Evolutionary conservation across 2,113 vertebrate species (phyloP), one percentile per base, ranked within the genome.

Genomic region (Mirounga angustirostris): DNA sequence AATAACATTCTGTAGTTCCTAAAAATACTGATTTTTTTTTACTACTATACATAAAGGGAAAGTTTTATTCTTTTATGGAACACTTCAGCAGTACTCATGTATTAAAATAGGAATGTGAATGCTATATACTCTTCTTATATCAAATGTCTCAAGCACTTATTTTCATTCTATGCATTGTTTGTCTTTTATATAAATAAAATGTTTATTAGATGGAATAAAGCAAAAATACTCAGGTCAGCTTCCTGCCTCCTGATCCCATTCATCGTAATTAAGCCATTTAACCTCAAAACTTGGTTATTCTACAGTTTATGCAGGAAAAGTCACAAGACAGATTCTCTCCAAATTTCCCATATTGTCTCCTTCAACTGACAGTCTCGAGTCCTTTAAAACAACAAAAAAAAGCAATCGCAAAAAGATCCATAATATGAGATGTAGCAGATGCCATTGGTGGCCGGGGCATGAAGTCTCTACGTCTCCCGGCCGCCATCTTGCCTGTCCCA

Each of bases 51-150:
- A 54, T 97, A 99, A 98, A 98, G 94, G 97, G 92, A 98, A 97
- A 92, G 85, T 97, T 98, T 94, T 98, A 97, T 98, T 98, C 98
- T 98, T 97, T 96, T 97, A 97, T 93, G 96, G 97, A 98, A 97
- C 97, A 98, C 95, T 98, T 98, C 98, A 97, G 95, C 97, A 93
- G 94, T 98, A 98, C 98, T 97, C 98, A 96, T 92, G 97, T 97
- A 98, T 99, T 98, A 98, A 98, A 98, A 99, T 98, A 99, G 98
- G 98, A 99, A 98, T 98, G 98, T 99, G 98, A 99, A 98, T 96
- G 93, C 82, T 98, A 93, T 98, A 93, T 98, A 97, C 90, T 97
- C 98, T 98, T 98, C 96, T 95, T 98, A 97, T 99, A 98, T 98
- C 97, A 98, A 91, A 98, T 67, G 61, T 98, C 98, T 98, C 96